These are phyloP conservation scores for Drosophila sulfurigaster DNA, from an alignment of 1,140 invertebrate species.

Conservation along the genomic window DNA sequence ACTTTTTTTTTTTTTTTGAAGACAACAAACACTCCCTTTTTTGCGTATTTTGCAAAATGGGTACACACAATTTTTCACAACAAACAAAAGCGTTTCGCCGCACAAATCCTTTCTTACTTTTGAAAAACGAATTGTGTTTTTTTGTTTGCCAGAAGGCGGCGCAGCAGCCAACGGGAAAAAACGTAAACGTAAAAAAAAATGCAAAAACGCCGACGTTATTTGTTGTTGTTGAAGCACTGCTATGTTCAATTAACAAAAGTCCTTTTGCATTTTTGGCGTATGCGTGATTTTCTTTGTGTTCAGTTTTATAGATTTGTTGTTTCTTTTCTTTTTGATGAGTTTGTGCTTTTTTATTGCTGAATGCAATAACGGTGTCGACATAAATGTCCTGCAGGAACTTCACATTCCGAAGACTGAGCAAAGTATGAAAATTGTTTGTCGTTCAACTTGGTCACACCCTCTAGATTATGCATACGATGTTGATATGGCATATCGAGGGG, in stretches of 20 bases:
- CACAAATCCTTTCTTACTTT: conserved; percentile 68
- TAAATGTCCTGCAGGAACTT: conserved; percentile 74
- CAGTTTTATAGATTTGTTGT: conserved; percentile 9
- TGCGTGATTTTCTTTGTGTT: conserved; percentile 28
- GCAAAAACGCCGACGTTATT: conserved; percentile 20
- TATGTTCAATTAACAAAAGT: conserved; percentile 7
- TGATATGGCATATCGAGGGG: conserved; percentile 45
- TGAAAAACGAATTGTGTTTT: conserved; percentile 10
- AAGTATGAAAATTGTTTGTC: conserved; percentile 84
- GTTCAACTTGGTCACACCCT: conserved; percentile 84
- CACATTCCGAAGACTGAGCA: conserved; percentile 84
- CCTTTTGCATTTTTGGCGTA: conserved; percentile 31
- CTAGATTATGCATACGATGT: conserved; percentile 70
- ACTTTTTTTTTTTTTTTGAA: background rate
- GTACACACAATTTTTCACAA: conserved; percentile 75
- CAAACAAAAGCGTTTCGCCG: conserved; percentile 65
- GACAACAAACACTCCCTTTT: conserved; percentile 61
- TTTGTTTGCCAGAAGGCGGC: conserved; percentile 5
- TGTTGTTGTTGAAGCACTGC: conserved; percentile 33
- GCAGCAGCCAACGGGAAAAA: conserved; percentile 8
- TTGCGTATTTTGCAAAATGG: conserved; percentile 44
- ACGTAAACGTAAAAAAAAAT: conserved; percentile 21
- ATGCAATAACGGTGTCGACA: conserved; percentile 44
- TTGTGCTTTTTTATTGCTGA: conserved; percentile 37
- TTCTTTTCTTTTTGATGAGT: conserved; percentile 14